Evolutionary conservation across 2,797 vertebrate genomes (phyloP).

Genomic region (Centroberyx gerrardi): DNA sequence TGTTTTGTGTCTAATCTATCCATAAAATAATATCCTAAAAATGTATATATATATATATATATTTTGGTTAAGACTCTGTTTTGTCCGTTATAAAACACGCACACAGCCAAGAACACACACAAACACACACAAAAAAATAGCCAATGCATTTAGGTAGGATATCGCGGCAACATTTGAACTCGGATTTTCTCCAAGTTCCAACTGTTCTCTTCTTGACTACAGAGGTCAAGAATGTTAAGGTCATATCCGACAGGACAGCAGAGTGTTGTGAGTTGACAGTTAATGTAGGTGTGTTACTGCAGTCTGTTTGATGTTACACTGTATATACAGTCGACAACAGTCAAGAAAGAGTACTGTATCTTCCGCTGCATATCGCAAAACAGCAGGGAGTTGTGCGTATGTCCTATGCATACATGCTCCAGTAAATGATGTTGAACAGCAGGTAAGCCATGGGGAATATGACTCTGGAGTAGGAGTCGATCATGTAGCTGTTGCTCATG

Average conservation of each 20-base stretch:
- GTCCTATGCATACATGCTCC: conserved; percentile 88
- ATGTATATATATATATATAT: conserved; percentile 1
- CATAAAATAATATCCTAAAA: conserved; percentile 37
- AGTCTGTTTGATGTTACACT: conserved; percentile 17
- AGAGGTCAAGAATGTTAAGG: not conserved
- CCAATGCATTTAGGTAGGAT: conserved; percentile 11
- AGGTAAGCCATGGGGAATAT: conserved; percentile 92
- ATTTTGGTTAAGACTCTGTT: conserved; percentile 9
- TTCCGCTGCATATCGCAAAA: conserved; percentile 18
- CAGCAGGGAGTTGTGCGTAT: not conserved
- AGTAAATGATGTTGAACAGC: conserved; percentile 94
- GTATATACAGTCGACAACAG: not conserved
- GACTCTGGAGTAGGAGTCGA: conserved; percentile 93
- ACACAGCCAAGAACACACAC: conserved; percentile 35
- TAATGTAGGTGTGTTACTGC: not conserved
- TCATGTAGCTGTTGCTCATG: conserved; percentile 93
- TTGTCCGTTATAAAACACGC: conserved; percentile 65
- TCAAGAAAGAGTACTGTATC: not conserved
- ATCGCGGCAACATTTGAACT: conserved; percentile 2
- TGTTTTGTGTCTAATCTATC: conserved; percentile 8
- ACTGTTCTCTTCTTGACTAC: not conserved
- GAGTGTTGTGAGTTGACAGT: not conserved
- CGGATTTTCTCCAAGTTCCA: conserved; percentile 9
- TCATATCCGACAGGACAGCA: conserved; percentile 18
- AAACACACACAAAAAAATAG: conserved; percentile 28